Evolutionary conservation across 2,888 invertebrate species (phyloP).

Genomic region (Nipponacmea schrenckii): DNA sequence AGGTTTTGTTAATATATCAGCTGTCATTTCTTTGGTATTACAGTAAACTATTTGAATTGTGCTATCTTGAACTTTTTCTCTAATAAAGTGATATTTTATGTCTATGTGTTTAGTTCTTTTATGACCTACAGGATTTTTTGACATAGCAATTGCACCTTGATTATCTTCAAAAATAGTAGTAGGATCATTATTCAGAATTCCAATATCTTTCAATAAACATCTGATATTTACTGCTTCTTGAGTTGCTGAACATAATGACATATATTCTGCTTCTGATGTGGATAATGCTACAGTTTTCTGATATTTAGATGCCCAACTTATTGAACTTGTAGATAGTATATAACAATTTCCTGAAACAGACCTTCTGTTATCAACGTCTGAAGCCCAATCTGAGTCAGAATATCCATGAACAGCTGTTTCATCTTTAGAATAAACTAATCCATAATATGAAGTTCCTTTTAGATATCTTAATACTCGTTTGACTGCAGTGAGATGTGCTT

Average conservation of each 20-base stretch:
- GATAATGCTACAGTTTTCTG: slow-evolving; percentile 31
- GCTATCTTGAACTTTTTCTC: neutral
- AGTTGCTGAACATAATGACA: slow-evolving; percentile 29
- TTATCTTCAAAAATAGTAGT: slow-evolving; percentile 26
- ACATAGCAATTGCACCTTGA: slow-evolving; percentile 30
- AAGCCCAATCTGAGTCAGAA: too few species aligned
- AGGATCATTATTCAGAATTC: neutral
- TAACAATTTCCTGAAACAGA: neutral
- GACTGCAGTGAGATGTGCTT: too few species aligned
- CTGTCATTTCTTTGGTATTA: neutral
- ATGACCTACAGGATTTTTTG: slow-evolving; percentile 29
- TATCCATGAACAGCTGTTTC: too few species aligned
- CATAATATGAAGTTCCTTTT: too few species aligned
- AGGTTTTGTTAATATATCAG: slow-evolving; percentile 1
- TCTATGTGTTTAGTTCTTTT: slow-evolving; percentile 38
- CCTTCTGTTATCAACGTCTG: neutral
- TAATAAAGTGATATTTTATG: slow-evolving; percentile 32
- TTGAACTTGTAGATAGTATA: neutral
- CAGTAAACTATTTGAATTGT: neutral
- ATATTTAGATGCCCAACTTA: slow-evolving; percentile 22
- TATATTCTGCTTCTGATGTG: slow-evolving; percentile 40
- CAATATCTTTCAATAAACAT: neutral
- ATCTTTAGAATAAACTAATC: too few species aligned
- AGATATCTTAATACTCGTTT: too few species aligned
- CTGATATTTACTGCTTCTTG: slow-evolving; percentile 25